Conservation (phyloP, 2,797 vertebrate species). For the Macroramphosus scolopax region DNA sequence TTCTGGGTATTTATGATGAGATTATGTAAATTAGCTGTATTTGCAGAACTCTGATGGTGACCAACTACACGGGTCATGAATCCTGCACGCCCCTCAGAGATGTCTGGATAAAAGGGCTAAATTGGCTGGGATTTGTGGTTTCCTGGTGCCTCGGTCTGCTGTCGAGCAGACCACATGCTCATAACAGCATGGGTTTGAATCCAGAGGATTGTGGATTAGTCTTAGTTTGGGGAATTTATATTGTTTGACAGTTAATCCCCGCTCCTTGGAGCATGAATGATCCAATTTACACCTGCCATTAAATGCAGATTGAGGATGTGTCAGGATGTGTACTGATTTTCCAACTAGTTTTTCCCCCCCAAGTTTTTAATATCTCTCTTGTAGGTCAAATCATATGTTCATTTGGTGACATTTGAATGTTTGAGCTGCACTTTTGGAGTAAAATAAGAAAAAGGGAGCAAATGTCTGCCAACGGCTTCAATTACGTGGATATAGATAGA, state of each 20-base stretch:
- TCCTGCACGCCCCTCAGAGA: constrained; percentile 61
- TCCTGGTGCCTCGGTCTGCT: constrained; percentile 60
- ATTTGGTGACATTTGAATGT: too few relatives aligned
- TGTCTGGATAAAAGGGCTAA: constrained; percentile 69
- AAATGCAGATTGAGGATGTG: constrained; percentile 57
- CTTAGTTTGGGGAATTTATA: constrained; percentile 62
- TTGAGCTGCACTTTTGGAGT: constrained; percentile 30
- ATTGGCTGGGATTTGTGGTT: constrained; percentile 70
- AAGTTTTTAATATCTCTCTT: constrained; percentile 7
- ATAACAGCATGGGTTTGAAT: constrained; percentile 65
- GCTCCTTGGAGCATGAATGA: constrained; percentile 68
- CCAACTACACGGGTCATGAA: constrained; percentile 94
- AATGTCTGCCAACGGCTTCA: constrained; percentile 35
- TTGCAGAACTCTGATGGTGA: constrained; percentile 89
- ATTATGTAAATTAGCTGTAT: constrained; percentile 97
- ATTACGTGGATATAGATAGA: constrained; percentile 46
- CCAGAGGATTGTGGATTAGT: constrained; percentile 68
- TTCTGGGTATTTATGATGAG: constrained; percentile 98
- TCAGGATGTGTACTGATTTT: constrained; percentile 47
- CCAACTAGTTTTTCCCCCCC: constrained; percentile 1
- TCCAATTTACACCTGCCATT: constrained; percentile 74
- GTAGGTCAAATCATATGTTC: constrained; percentile 11
- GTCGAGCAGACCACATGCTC: constrained; percentile 63
- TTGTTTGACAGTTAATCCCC: constrained; percentile 72
- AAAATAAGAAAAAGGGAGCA: constrained; percentile 29